phyloP scores from a whole-genome alignment of 2,797 vertebrate genomes.

The Hylomyscus alleni region DNA sequence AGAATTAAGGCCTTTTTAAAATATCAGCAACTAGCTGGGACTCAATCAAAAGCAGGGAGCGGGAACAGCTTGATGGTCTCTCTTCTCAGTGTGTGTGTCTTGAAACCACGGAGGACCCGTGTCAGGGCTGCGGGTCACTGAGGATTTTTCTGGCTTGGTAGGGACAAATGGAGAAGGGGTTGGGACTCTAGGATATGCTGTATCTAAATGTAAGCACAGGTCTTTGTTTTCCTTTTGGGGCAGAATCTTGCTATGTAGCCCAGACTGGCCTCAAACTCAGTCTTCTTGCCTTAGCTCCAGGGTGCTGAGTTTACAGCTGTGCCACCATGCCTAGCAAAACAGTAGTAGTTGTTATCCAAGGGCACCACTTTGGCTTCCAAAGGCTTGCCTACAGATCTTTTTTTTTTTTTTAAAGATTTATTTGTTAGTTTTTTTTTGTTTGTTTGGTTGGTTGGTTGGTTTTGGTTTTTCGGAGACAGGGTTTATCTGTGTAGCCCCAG shows the following conservation, averaged over 20 bases:
- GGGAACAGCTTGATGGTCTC: background rate
- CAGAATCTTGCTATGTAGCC: background rate
- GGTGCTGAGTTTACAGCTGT: background rate
- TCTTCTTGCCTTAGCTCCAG: background rate
- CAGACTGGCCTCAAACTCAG: background rate
- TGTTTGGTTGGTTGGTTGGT: too few relatives aligned
- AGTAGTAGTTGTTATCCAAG: background rate
- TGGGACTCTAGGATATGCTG: background rate
- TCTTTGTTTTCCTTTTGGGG: background rate
- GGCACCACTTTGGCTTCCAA: background rate
- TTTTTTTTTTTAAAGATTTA: too few relatives aligned
- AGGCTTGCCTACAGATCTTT: background rate
- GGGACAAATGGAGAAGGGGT: rapidly evolving
- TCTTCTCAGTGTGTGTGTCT: background rate
- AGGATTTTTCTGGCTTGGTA: background rate
- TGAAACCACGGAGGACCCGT: background rate
- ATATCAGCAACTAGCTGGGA: constrained; percentile 45
- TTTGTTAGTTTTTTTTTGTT: too few relatives aligned
- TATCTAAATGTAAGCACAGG: background rate
- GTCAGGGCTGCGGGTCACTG: background rate
- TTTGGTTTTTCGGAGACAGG: too few relatives aligned
- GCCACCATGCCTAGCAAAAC: background rate
- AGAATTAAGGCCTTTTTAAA: constrained; percentile 53
- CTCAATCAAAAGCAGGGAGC: background rate
- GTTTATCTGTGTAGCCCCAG: too few relatives aligned